Evolutionary conservation across 2,888 invertebrate genomes (phyloP), one percentile per base, ranked within the genome.

Genomic region (Cryptophagus acutangulus): DNA sequence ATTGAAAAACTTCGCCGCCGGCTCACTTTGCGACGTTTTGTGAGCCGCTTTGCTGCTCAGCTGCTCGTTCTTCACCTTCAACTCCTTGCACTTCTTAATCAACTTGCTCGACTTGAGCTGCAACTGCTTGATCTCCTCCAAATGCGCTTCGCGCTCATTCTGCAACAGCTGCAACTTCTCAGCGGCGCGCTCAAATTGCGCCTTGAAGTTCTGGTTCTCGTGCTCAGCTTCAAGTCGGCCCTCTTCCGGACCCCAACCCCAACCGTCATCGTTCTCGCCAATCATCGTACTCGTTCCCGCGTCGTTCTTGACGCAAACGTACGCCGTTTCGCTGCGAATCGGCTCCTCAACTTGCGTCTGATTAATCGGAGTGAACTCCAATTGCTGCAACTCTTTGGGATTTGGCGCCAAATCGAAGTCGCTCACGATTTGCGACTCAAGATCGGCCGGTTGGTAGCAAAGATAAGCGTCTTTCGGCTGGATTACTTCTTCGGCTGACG

Each of bases 61-160:
- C 51, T 74, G 71, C 24, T 84, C 83, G 58, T 82, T 78, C 45
- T 77, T 78, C 2, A 70, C 68, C 66, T 91, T 92, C 38, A 88
- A 77, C 61, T 88, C 85, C 65, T 90, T 92, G 29, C 92, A 69
- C 66, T 90, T 92, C 57, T 85, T 84, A 52, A 92, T 71, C 49
- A 89, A 75, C 70, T 88, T 91, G 1, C 80, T 78, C 17, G 82
- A 79, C 62, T 88, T 88, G 0, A 79, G 67, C 63, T 86, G 82
- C 43, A 77, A 70, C 17, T 77, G 71, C 47, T 78, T 76, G 5
- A 84, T 73, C 52, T 86, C 84, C 38, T 76, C 73, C 41, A 74
- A 70, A 13, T 82, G 65, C 30, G 71, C 69, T 12, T 76, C 73
- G 44, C 78, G 75, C 45, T 82, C 77, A 1, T 70, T 63, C 52